These are phyloP conservation scores for Tetragonisca angustula DNA, from an alignment of 2,888 invertebrate genomes.

Conservation along the genomic window DNA sequence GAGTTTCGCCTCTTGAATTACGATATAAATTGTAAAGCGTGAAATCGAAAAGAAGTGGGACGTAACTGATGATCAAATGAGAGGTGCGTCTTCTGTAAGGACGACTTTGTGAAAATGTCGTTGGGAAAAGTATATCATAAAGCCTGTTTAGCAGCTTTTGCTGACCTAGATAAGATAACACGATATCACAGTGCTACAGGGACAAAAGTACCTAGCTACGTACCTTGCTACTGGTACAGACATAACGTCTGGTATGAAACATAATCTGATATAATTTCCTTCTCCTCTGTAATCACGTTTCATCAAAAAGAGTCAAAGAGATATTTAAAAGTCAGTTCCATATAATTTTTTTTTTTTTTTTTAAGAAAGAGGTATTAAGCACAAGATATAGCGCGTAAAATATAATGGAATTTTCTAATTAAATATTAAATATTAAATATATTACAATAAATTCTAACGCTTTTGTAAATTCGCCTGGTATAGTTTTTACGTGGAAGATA, in stretches of 20 bases:
- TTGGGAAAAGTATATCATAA: neutral
- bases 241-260: neutral
- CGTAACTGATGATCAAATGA: neutral
- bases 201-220: neutral
- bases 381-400: too few relatives aligned
- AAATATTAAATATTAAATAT: neutral
- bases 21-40: neutral
- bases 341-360: too few relatives aligned
- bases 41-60: neutral
- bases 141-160: neutral
- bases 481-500: too few relatives aligned
- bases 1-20: neutral
- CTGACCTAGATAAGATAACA: neutral
- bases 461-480: too few relatives aligned
- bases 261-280: too few relatives aligned
- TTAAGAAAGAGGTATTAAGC: too few relatives aligned
- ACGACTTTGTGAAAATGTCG: neutral
- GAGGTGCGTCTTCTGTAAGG: neutral
- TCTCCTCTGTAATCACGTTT: neutral
- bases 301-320: too few relatives aligned
- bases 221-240: neutral
- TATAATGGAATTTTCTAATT: neutral
- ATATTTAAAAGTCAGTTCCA: too few relatives aligned
- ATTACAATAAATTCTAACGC: neutral
- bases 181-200: neutral